These are phyloP conservation scores for Urocyon cinereoargenteus DNA, from an alignment of 2,797 vertebrate species.

Conservation along the genomic window DNA sequence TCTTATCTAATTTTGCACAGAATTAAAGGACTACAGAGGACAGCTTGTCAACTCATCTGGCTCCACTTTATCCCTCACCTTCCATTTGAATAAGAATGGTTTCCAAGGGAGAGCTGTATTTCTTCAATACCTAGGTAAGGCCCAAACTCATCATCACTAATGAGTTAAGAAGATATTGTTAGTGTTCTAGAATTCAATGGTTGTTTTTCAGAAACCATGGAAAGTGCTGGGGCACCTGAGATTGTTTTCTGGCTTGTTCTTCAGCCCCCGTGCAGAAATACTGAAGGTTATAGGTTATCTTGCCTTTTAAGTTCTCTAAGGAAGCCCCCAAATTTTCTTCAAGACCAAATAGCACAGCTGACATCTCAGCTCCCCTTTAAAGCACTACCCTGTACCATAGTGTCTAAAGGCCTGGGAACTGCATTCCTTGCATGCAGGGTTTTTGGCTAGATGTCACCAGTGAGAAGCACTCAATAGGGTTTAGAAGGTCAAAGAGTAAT, in stretches of 20 bases:
- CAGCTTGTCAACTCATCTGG: not conserved
- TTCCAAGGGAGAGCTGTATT: not conserved
- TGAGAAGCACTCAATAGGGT: not conserved
- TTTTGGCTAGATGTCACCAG: not conserved
- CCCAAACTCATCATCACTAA: not conserved
- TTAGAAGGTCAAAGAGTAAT: not conserved
- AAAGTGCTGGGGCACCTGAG: not conserved
- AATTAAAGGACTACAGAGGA: not conserved
- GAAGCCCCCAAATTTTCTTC: not conserved
- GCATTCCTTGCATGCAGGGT: not conserved
- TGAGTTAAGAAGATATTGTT: not conserved
- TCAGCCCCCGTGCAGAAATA: not conserved
- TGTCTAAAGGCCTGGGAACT: not conserved
- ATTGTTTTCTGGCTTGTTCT: not conserved
- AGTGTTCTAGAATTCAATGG: not conserved
- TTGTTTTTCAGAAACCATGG: not conserved
- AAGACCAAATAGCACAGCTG: not conserved
- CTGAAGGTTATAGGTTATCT: not conserved
- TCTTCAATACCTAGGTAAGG: not conserved
- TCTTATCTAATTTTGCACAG: not conserved
- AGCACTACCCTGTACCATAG: not conserved
- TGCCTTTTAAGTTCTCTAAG: not conserved
- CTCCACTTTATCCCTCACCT: not conserved
- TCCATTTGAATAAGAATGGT: not conserved
- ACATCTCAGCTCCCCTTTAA: not conserved